Percentiles rank a stretch among this genome's conserved stretches.
Conservation (phyloP, 2,797 vertebrate genomes). For the Hyperoplus immaculatus region DNA sequence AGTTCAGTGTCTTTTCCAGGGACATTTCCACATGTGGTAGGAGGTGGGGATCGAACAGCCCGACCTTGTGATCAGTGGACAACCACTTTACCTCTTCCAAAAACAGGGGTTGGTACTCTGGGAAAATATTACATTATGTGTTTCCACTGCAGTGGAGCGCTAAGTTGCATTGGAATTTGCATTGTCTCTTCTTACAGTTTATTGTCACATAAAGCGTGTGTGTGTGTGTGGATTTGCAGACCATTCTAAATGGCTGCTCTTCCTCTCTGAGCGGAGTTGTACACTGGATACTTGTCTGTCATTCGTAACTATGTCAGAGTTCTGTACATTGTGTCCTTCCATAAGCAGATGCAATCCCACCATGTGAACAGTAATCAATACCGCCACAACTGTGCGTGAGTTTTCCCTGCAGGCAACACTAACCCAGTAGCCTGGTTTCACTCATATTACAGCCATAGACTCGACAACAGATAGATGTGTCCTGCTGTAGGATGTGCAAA, state of each 20-base stretch:
- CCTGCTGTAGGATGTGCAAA: background rate
- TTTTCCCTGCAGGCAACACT: conserved; percentile 59
- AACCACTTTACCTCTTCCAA: background rate
- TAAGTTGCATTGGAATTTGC: background rate
- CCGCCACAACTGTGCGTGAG: conserved; percentile 13
- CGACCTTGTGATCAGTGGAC: too few species aligned
- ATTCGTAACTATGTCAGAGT: conserved; percentile 11
- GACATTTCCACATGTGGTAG: too few species aligned
- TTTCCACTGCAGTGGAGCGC: background rate
- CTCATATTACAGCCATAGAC: conserved; percentile 19
- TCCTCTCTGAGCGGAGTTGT: background rate
- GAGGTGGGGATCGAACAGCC: too few species aligned
- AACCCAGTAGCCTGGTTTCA: conserved; percentile 70
- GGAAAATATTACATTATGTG: background rate
- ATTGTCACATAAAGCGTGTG: background rate
- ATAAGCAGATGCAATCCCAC: conserved; percentile 21
- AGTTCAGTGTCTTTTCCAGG: too few species aligned
- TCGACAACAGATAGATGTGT: conserved; percentile 14
- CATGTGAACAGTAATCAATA: conserved; percentile 61
- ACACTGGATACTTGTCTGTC: background rate
- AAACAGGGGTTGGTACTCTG: background rate
- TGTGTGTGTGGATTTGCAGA: background rate
- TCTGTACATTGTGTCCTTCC: conserved; percentile 8
- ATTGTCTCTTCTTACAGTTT: background rate
- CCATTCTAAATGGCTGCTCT: background rate